Conservation (phyloP, 2,888 invertebrate genomes). For the Catocala fraxini region DNA sequence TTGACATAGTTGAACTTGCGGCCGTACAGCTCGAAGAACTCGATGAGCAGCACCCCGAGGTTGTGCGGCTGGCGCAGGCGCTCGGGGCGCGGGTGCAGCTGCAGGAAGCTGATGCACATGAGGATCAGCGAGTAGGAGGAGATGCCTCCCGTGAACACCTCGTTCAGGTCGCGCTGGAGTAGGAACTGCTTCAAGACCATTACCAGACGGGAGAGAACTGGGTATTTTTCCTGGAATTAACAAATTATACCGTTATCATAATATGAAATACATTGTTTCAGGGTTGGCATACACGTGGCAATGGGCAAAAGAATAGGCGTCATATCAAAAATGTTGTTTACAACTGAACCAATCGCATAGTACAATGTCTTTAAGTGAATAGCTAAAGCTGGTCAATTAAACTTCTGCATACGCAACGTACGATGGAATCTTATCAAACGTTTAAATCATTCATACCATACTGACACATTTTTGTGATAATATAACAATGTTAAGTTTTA, state of each 20-base stretch:
- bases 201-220: conserved; percentile 97
- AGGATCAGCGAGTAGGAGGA: conserved; percentile 99
- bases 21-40: conserved; percentile 99
- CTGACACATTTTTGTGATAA: no score
- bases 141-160: conserved; percentile 99
- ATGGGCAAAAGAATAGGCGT: no score
- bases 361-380: no score
- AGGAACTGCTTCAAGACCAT: conserved; percentile 99
- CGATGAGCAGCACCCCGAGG: conserved; percentile 97
- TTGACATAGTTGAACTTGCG: conserved; percentile 98
- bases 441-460: no score
- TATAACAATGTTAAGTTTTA: no score
- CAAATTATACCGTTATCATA: not conserved
- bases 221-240: conserved; percentile 90
- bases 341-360: no score
- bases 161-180: conserved; percentile 98
- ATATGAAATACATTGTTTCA: no score
- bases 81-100: conserved; percentile 96
- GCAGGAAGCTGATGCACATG: conserved; percentile 99
- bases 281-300: no score
- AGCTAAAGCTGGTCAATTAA: no score
- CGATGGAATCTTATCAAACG: no score
- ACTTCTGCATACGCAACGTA: no score
- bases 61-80: conserved; percentile 90
- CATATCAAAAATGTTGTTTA: no score